Percentiles rank a stretch among this genome's conserved stretches.
phyloP scores from a whole-genome alignment of 2,113 vertebrate species.

The Ciconia stormi region DNA sequence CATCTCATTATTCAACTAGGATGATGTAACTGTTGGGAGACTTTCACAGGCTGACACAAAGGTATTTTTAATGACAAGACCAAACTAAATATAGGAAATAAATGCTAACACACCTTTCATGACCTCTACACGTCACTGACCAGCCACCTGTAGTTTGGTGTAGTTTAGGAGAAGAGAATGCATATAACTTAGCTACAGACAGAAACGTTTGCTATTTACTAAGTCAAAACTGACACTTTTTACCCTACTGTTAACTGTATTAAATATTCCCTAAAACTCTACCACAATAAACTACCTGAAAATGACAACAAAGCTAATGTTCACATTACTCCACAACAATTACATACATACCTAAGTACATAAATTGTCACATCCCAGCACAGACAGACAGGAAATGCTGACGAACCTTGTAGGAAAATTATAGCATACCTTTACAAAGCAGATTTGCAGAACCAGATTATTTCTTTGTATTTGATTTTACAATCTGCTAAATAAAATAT shows the following conservation, averaged over 20 bases:
- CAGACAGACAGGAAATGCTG: background rate
- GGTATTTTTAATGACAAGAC: background rate
- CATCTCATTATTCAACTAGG: constrained; percentile 47
- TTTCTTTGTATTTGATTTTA: background rate
- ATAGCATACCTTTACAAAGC: background rate
- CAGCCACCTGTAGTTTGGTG: background rate
- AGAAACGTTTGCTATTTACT: background rate
- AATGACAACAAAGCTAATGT: background rate
- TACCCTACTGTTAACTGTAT: background rate
- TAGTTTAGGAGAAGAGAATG: background rate
- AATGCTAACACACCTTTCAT: constrained; percentile 3
- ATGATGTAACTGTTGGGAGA: background rate
- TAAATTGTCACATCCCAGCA: background rate
- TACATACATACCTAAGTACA: background rate
- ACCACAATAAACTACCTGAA: background rate
- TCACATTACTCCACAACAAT: background rate
- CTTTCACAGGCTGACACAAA: background rate
- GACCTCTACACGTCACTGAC: background rate
- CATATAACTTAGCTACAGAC: background rate
- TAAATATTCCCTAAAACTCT: background rate
- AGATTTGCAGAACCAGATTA: background rate
- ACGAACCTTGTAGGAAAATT: background rate
- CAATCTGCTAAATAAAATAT: background rate
- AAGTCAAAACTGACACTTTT: background rate
- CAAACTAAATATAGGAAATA: constrained; percentile 24